Conservation (phyloP, 2,888 invertebrate species). For the Mythimna loreyi region DNA sequence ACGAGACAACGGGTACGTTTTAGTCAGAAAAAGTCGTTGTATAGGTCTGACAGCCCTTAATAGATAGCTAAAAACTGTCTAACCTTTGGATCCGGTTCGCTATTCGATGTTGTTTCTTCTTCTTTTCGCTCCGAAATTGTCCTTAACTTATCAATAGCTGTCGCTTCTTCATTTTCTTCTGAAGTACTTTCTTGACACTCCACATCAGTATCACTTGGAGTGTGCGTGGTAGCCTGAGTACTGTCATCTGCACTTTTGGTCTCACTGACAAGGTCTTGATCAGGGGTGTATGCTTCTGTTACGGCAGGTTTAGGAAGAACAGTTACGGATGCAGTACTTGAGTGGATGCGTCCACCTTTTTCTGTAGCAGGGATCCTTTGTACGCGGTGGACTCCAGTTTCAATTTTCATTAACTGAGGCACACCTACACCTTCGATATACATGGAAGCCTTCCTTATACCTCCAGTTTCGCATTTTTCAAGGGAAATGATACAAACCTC, state of each 20-base stretch:
- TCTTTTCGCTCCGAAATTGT: constrained; percentile 93
- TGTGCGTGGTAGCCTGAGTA: constrained; percentile 96
- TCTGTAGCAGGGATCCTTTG: constrained; percentile 98
- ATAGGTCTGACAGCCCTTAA: neutral
- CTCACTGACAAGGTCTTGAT: constrained; percentile 95
- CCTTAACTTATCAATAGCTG: constrained; percentile 94
- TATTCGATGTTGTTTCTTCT: constrained; percentile 89
- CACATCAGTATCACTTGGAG: constrained; percentile 95
- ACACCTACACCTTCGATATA: constrained; percentile 92
- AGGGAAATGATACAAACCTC: constrained; percentile 86
- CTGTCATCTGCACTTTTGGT: constrained; percentile 98
- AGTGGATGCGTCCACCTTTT: constrained; percentile 97
- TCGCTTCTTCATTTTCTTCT: constrained; percentile 95
- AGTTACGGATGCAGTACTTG: constrained; percentile 97
- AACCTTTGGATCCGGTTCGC: constrained; percentile 92
- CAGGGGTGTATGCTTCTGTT: constrained; percentile 93
- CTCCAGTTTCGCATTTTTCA: constrained; percentile 91
- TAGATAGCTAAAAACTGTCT: constrained; percentile 14
- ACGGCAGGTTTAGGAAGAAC: constrained; percentile 96
- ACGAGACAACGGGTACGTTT: neutral
- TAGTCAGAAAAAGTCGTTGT: neutral
- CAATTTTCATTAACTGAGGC: constrained; percentile 93
- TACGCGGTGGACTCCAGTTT: constrained; percentile 98
- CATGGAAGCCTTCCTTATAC: constrained; percentile 93
- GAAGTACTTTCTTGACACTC: constrained; percentile 97